Percentiles rank a stretch among this genome's conserved stretches.
phyloP scores from a whole-genome alignment of 2,113 vertebrate species.

The Trogon surrucura region DNA sequence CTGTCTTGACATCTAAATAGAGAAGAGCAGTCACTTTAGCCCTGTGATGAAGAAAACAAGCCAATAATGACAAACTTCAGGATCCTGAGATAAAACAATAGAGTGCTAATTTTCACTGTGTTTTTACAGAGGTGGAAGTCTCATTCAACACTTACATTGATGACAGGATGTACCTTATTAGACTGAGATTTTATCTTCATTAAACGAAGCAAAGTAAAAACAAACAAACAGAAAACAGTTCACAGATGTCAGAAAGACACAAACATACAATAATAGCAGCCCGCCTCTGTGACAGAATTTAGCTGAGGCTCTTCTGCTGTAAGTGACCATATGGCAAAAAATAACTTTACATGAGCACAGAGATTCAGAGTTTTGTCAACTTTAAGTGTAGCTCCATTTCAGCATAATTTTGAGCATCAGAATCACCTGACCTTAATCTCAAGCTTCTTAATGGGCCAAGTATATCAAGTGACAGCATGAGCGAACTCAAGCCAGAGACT shows the following conservation, averaged over 20 bases:
- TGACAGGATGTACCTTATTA: background rate
- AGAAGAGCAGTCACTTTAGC: background rate
- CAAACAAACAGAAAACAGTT: background rate
- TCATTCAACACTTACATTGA: background rate
- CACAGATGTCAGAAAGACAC: background rate
- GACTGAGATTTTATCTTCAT: background rate
- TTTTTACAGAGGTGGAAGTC: background rate
- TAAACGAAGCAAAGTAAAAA: background rate
- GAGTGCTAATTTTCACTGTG: background rate
- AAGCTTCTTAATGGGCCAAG: background rate
- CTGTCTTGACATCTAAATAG: background rate
- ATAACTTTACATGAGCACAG: background rate
- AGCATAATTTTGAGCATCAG: background rate
- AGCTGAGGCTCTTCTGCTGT: background rate
- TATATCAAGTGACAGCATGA: background rate
- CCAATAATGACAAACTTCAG: background rate
- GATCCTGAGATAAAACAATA: background rate
- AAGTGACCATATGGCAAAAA: background rate
- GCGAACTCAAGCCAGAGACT: background rate
- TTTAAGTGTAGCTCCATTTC: background rate
- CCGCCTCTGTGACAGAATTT: background rate
- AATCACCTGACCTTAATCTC: background rate
- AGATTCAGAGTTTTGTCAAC: background rate
- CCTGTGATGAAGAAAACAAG: background rate
- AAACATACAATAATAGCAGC: background rate